A percentile compares a stretch with the other conserved stretches of the same genome.
Evolutionary conservation across 2,888 invertebrate genomes (phyloP).

Genomic region (Acholoe squamosa): DNA sequence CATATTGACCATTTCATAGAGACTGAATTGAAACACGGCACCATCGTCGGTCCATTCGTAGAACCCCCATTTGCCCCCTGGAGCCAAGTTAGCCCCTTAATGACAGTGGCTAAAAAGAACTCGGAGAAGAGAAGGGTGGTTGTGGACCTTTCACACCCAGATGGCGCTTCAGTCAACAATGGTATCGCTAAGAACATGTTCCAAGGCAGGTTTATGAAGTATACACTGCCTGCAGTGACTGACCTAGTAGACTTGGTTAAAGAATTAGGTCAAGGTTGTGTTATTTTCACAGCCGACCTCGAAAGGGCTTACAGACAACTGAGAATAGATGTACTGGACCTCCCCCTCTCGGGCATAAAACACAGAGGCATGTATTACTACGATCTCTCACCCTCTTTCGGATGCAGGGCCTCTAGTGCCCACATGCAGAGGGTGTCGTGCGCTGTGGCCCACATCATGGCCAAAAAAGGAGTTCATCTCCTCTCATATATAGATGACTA

Average conservation of each 20-base stretch:
- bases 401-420: background rate
- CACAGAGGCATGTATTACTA: background rate
- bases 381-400: too few relatives aligned
- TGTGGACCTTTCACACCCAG: background rate
- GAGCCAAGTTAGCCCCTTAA: background rate
- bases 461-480: background rate
- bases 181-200: background rate
- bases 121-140: background rate
- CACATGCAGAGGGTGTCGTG: background rate
- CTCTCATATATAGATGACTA: background rate
- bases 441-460: background rate
- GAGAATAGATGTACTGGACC: background rate
- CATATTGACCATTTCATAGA: background rate
- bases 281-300: background rate
- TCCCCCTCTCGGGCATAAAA: background rate
- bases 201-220: background rate
- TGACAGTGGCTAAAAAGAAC: background rate
- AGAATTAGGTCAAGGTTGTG: background rate
- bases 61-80: background rate
- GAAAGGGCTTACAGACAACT: background rate
- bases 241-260: background rate
- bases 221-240: background rate
- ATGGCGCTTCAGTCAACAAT: background rate
- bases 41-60: background rate
- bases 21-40: background rate